Conservation (phyloP, 2,888 invertebrate genomes). For the Sylvicola cinctus region DNA sequence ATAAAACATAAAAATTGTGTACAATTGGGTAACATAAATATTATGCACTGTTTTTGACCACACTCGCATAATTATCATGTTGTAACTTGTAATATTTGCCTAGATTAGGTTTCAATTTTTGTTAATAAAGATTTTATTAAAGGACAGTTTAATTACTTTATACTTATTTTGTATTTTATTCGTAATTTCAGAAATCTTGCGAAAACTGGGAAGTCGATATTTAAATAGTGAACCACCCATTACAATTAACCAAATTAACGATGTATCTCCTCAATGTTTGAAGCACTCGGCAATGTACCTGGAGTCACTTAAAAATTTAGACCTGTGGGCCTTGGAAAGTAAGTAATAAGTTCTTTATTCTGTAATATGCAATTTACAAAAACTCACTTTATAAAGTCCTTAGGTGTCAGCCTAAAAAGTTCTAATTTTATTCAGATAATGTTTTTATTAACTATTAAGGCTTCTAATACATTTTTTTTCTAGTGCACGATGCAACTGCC, state of each 20-base stretch:
- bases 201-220: not conserved
- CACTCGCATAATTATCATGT: too few species aligned
- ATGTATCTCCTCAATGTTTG: not conserved
- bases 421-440: too few species aligned
- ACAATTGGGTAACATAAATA: too few species aligned
- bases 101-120: too few species aligned
- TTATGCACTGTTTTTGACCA: too few species aligned
- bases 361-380: not conserved
- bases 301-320: not conserved
- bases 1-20: too few species aligned
- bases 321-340: not conserved
- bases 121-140: too few species aligned
- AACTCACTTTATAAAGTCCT: too few species aligned
- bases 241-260: not conserved
- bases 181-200: not conserved
- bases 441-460: not conserved
- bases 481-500: slow-evolving; percentile 2
- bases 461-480: not conserved
- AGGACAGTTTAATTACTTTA: too few species aligned
- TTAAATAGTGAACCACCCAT: not conserved
- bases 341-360: not conserved
- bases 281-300: not conserved
- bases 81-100: too few species aligned
- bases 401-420: too few species aligned
- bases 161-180: too few species aligned